Conservation (phyloP, 1,140 invertebrate genomes). For the Trichomalopsis sarcophagae region DNA sequence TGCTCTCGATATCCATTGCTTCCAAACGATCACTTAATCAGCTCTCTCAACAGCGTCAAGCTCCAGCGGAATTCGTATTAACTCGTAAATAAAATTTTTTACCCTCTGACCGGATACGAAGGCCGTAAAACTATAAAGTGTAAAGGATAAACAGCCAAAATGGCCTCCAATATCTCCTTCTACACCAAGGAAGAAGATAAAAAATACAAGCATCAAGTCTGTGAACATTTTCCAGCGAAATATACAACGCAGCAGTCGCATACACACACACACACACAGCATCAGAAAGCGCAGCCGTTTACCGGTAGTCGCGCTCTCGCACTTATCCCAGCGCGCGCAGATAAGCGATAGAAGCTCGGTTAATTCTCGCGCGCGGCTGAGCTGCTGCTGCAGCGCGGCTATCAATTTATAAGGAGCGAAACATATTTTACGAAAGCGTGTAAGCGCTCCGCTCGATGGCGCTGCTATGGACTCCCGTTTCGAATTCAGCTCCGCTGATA, state of each 20-base stretch:
- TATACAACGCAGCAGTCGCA: background rate
- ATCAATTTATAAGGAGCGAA: constrained; percentile 61
- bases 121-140: background rate
- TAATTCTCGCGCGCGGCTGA: constrained; percentile 54
- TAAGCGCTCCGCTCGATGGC: constrained; percentile 44
- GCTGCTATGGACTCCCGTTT: constrained; percentile 38
- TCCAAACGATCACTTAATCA: background rate
- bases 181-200: background rate
- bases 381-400: constrained; percentile 24
- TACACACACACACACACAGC: background rate
- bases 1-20: background rate
- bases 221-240: background rate
- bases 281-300: constrained; percentile 2
- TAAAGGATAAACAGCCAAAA: background rate
- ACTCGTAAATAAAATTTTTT: background rate
- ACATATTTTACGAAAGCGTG: constrained; percentile 58
- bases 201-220: background rate
- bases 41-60: background rate
- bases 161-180: too few species aligned
- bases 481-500: constrained; percentile 17
- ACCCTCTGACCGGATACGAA: background rate
- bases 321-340: background rate
- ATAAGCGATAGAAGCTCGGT: constrained; percentile 35
- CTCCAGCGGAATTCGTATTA: too few species aligned
- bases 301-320: constrained; percentile 18